A percentile compares a stretch with the other conserved stretches of the same genome.
Evolutionary conservation across 2,888 invertebrate genomes (phyloP).

Genomic region (Macropis europaea): DNA sequence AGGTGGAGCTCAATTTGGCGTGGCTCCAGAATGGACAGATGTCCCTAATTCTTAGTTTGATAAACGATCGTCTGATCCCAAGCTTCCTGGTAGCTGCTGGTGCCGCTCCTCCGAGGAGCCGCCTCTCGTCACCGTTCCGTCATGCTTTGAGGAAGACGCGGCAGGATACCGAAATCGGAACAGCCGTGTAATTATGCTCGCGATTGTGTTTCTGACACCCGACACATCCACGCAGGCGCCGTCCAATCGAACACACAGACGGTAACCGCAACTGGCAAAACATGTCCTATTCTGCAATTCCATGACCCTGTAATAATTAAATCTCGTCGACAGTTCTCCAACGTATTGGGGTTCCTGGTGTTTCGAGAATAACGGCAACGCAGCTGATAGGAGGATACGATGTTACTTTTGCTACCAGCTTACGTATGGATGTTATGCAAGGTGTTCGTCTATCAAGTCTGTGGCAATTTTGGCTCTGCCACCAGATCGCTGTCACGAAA

Average conservation of each 20-base stretch:
- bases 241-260: conserved; percentile 33
- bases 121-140: not conserved
- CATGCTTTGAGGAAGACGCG: not conserved
- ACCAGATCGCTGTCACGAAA: no score
- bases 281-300: conserved; percentile 22
- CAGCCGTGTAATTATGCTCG: conserved; percentile 42
- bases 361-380: not conserved
- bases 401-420: no score
- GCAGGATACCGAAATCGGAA: conserved; percentile 14
- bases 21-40: conserved; percentile 59
- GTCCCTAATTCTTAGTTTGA: conserved; percentile 66
- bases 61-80: conserved; percentile 60
- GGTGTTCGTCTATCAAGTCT: no score
- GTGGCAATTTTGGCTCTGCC: no score
- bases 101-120: not conserved
- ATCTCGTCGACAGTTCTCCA: conserved; percentile 25
- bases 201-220: conserved; percentile 39
- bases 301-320: conserved; percentile 35
- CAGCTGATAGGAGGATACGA: no score
- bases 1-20: conserved; percentile 60
- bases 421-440: no score
- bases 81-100: conserved; percentile 17
- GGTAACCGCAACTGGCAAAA: conserved; percentile 32
- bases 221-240: conserved; percentile 20
- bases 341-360: not conserved